Evolutionary conservation across 2,888 invertebrate genomes (phyloP), one percentile per base, ranked within the genome.

Genomic region (Graphium colonna): DNA sequence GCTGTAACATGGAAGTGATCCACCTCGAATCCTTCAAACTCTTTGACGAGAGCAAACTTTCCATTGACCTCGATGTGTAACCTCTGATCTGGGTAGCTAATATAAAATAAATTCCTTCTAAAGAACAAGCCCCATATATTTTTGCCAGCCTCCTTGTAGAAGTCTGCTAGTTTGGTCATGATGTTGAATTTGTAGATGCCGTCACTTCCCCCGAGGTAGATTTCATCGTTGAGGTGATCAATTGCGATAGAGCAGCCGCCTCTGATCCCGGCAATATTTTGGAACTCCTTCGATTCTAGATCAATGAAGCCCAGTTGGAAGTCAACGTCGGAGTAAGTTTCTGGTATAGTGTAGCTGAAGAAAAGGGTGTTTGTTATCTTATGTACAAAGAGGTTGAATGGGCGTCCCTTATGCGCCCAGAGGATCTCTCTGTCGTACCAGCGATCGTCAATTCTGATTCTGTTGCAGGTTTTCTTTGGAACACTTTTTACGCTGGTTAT

Each of bases 111-210:
- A 40, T 80, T 80, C 13, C 64, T 69, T 38, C 69, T 77, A 33
- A 65, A 73, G 33, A 77, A 81, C 1, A 84, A 31, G 0, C 75
- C 69, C 82, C 82, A 82, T 3, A 84, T 69, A 21, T 84, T 82
- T 10, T 64, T 75, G 0, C 75, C 74, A 48, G 71, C 72, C 57
- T 81, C 77, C 58, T 68, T 77, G 47, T 79, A 82, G 17, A 64
- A 68, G 52, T 82, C 79, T 0, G 80, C 21, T 56, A 79, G 44
- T 61, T 70, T 75, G 0, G 79, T 82, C 0, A 68, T 45, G 71
- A 77, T 67, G 17, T 82, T 81, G 8, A 73, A 82, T 67, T 75
- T 82, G 51, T 76, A 83, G 8, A 84, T 84, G 0, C 83, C 84
- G 12, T 82, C 77, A 15, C 69, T 77, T 0, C 84, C 82, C n/a